Evolutionary conservation across 2,797 vertebrate species (phyloP), one percentile per base, ranked within the genome.

Genomic region (Hydrophis major): DNA sequence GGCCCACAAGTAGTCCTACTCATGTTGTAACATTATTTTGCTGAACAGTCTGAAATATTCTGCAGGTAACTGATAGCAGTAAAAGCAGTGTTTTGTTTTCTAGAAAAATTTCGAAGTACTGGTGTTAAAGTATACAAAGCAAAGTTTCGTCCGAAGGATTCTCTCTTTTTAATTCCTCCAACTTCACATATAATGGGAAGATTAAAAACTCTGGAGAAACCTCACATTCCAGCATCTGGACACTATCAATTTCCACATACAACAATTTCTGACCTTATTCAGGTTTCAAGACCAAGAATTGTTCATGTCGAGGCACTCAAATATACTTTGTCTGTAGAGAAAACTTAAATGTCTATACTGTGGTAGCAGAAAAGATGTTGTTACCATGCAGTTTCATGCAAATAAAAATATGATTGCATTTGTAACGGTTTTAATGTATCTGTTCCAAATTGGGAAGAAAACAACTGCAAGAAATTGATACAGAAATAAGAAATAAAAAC

Each of bases 271-370:
- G 96, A 96, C 63, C 94, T 97, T 74, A 96, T 92, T 93, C 55
- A 95, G 50, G 96, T 97, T 74, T 96, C 94, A 94, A 96, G 97
- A 93, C 97, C 96, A 92, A 95, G 97, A 95, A 96, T 96, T 92
- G 89, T 95, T 5, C 55, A 60, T 63, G 91, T 96, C 53, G 92
- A 14, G 3, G 57, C 93, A 42, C 95, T 97, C 93, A 47, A 2
- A 7, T 3, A 11, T 22, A 8, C 10, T 78, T 11, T 12, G 66
- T 22, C 66, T 4, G 89, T 50, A 74, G 90, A 87, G 74, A 56
- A 89, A 66, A 0, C 53, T 74, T 92, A 20, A 94, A 22, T 20
- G 5, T 28, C 53, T 50, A 32, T 4, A 50, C 8, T 25, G 88
- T n/a, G 37, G 28, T 55, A 63, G 83, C 50, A 57, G 18, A 55